Base-by-base conservation (phyloP, 1,140 invertebrate genomes). In the Zaprionus davidi region DNA sequence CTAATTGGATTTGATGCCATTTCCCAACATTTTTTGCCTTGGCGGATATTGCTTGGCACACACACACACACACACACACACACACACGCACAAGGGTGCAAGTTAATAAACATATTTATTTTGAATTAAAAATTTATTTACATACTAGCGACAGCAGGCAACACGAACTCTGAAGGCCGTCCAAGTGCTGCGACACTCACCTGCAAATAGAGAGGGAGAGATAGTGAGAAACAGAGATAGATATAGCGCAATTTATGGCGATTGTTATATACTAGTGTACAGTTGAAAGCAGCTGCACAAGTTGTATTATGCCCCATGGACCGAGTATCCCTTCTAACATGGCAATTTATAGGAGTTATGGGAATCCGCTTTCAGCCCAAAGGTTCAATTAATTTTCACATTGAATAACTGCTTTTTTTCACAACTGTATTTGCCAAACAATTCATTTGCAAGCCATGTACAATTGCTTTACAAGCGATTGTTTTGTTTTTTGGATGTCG, bases 1-100 rank as follows among this genome's bases (percentile, higher is more conserved):
- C 84, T 90, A 88, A 88, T 88, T 88, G 84, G 85, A 90, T 88
- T 85, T 88, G 85, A 85, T 81, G 81, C 78, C 81, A 71, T 82
- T 84, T 84, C 57, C 55, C 71, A 81, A 64, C 73, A 28, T 68
- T 62, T 74, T 74, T 63, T 65, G 57, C 60, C 63, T 64, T 79
- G 59, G 51, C 78, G 84, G 81, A 87, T 78, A 83, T 83, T 88
- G 59, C 55, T 55, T 13, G 20, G 24, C 62, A 55, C 12, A 53
- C 34, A 13, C 26, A 63, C 41, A 49, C 20, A 20, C 20, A 63
- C 41, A 49, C 20, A 20, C 20, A 55, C 12, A 53, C 22, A 13
- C 26, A 63, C 28, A 69, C 11, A 31, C 26, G 17, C 17, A 51
- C 46, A 38, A n/a, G 34, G 44, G 66, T 62, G 46, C 78, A 84